These are phyloP conservation scores for Clarias gariepinus DNA, from an alignment of 2,113 vertebrate genomes.

Conservation along the genomic window DNA sequence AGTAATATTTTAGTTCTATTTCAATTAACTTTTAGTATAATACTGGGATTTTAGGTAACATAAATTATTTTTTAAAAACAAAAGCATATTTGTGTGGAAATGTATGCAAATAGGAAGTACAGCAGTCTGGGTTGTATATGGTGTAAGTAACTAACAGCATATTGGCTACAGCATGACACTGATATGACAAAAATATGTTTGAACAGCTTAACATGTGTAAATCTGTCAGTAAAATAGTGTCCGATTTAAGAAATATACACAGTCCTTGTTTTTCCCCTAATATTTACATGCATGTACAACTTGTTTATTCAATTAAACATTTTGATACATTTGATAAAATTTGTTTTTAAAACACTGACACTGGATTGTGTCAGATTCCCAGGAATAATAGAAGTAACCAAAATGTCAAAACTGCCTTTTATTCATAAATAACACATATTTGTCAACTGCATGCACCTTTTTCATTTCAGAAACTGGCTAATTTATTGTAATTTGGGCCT, in stretches of 20 bases:
- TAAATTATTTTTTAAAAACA: no score
- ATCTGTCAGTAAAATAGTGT: conserved; percentile 29
- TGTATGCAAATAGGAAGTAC: conserved; percentile 13
- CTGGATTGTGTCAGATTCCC: neutral
- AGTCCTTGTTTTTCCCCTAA: neutral
- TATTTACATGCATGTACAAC: neutral
- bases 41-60: conserved; percentile 14
- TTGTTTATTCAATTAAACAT: neutral
- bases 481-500: neutral
- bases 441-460: conserved; percentile 12
- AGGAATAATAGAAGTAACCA: neutral
- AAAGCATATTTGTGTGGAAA: conserved; percentile 43
- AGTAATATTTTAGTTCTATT: neutral
- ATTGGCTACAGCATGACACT: neutral
- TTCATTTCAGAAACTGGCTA: neutral
- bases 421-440: neutral
- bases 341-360: neutral
- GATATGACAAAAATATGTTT: neutral
- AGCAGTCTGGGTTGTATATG: neutral
- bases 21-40: neutral
- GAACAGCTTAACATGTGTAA: neutral
- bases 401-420: neutral
- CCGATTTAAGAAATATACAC: conserved; percentile 3
- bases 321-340: neutral
- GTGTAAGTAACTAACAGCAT: conserved; percentile 1